Percentiles rank a stretch among this genome's conserved stretches.
These are phyloP conservation scores for Dreissena rostriformis DNA, from an alignment of 1,140 invertebrate genomes.

Conservation along the genomic window DNA sequence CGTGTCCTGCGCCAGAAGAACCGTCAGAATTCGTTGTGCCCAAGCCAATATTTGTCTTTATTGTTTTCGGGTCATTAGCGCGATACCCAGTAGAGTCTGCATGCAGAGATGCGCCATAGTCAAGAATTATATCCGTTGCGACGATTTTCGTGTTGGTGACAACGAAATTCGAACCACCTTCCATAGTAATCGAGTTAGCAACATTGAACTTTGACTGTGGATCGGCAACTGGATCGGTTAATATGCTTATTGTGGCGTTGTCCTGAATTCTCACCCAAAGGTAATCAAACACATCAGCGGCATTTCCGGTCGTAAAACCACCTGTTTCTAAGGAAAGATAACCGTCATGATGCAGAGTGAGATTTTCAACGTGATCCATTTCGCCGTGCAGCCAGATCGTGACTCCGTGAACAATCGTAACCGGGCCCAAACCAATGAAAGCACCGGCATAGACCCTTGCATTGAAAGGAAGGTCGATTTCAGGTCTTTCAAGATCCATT, in stretches of 20 bases:
- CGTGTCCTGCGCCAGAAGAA: slow-evolving; percentile 72
- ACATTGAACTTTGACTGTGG: slow-evolving; percentile 59
- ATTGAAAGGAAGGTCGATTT: slow-evolving; percentile 75
- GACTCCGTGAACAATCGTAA: slow-evolving; percentile 70
- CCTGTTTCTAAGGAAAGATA: slow-evolving; percentile 64
- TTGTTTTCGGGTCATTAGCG: slow-evolving; percentile 53
- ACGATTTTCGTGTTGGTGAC: slow-evolving; percentile 67
- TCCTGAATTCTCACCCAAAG: slow-evolving; percentile 69
- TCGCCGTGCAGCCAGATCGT: slow-evolving; percentile 72
- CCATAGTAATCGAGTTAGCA: slow-evolving; percentile 63
- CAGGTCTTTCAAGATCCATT: slow-evolving; percentile 68
- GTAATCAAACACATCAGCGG: slow-evolving; percentile 59
- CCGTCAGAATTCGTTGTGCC: slow-evolving; percentile 60
- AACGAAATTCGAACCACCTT: slow-evolving; percentile 70
- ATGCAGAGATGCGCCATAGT: slow-evolving; percentile 71
- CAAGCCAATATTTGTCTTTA: slow-evolving; percentile 62
- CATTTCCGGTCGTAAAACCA: slow-evolving; percentile 58
- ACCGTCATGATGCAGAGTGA: slow-evolving; percentile 71
- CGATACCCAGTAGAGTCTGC: slow-evolving; percentile 66
- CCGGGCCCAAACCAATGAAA: slow-evolving; percentile 68
- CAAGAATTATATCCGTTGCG: slow-evolving; percentile 68
- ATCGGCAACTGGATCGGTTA: slow-evolving; percentile 63
- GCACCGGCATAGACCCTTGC: slow-evolving; percentile 68
- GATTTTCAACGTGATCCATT: slow-evolving; percentile 68
- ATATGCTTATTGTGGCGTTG: slow-evolving; percentile 65